Evolutionary conservation across 37 sponge, comb jelly and placozoan species (phyloP).

Genomic region (Ephydatia muelleri): DNA sequence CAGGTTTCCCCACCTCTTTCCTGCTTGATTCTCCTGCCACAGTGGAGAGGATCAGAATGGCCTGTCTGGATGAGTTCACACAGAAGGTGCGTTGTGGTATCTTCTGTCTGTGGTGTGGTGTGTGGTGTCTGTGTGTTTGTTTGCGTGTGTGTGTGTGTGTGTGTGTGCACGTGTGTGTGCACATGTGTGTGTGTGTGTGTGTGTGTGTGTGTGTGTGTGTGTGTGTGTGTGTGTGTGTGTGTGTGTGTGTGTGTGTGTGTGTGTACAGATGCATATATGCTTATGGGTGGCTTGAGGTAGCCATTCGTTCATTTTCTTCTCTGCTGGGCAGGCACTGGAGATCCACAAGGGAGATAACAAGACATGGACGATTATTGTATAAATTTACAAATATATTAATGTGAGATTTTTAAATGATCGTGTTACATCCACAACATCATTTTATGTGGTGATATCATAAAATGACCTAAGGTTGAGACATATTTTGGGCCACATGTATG

Average conservation of each 20-base stretch:
- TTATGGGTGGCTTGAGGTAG: too few relatives aligned
- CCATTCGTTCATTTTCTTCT: background rate
- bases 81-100: conserved; percentile 27
- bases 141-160: conserved; percentile 22
- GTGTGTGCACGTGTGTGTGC: background rate
- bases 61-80: conserved; percentile 75
- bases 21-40: conserved; percentile 83
- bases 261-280: conserved; percentile 5
- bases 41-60: conserved; percentile 79
- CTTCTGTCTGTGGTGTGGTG: background rate
- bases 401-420: too few relatives aligned
- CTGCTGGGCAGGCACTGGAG: background rate
- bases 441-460: too few relatives aligned
- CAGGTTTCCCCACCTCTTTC: conserved; percentile 42
- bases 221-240: conserved; percentile 20
- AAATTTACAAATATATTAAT: too few relatives aligned
- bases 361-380: too few relatives aligned
- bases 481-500: too few relatives aligned
- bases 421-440: too few relatives aligned
- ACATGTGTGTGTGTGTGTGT: background rate
- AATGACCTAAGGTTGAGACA: too few relatives aligned
- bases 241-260: conserved; percentile 27
- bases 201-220: conserved; percentile 16
- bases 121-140: too few relatives aligned
- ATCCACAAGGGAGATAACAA: background rate